Evolutionary conservation across 2,797 vertebrate genomes (phyloP), one percentile per base, ranked within the genome.

Genomic region (Phataginus tricuspis): DNA sequence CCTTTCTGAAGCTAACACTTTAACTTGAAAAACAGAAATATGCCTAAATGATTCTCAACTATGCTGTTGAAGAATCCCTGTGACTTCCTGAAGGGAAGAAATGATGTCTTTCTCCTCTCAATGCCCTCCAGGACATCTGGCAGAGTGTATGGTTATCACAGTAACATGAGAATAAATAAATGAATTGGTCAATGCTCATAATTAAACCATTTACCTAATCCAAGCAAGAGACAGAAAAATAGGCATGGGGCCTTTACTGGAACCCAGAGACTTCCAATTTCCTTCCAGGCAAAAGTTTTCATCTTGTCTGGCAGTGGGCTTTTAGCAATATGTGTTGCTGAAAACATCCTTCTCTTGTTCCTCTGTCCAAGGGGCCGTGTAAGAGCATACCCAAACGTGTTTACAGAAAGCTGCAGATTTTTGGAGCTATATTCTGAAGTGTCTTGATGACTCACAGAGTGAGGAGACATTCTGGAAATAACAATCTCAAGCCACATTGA

Each of bases 281-380:
- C 68, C 61, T 95, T 91, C 69, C 34, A 86, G 64, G 83, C 72
- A 66, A 80, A 92, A 45, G 59, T 77, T 86, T 92, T 69, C 42
- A 87, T 59, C 86, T 63, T 19, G 37, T 23, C 89, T 84, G 82
- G 53, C 71, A 80, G 66, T 13, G 19, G 77, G 72, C 34, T 93
- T 95, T 79, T 34, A 66, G 87, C 68, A 69, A 61, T 31, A 72
- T 0, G 1, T 21, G 34, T 34, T 69, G 21, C 45, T 87, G 59
- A 57, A 19, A 91, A 68, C 15, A 69, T 37, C 59, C n/a, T 34
- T 51, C 74, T 66, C 37, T 31, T 23, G 64, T 53, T 18, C 25
- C 37, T n/a, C 39, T 0, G 5, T 59, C 61, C 72, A 2, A 55
- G 19, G 55, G 80, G 7, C 59, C 25, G 12, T 6, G 37, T 10